Conservation (phyloP, 2,888 invertebrate genomes). For the Drosophila multiciliata region DNA sequence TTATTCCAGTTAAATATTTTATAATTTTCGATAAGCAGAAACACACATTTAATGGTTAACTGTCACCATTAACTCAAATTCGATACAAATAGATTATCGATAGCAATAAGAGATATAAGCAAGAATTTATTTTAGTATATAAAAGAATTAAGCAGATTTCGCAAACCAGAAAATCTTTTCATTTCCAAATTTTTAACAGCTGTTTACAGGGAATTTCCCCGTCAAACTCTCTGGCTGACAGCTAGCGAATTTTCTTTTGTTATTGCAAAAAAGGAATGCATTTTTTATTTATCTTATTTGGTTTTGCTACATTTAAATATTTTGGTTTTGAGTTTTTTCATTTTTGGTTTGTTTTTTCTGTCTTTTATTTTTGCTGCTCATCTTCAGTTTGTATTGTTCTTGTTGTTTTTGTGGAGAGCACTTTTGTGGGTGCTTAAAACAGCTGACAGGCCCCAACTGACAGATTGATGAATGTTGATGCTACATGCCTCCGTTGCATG, state of each 20-base stretch:
- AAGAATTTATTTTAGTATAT: not conserved
- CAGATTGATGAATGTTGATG: slow-evolving; percentile 81
- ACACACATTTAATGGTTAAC: no score
- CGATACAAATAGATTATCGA: no score
- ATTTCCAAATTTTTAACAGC: not conserved
- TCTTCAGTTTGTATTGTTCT: slow-evolving; percentile 62
- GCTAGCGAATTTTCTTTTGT: not conserved
- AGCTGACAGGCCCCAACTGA: slow-evolving; percentile 81
- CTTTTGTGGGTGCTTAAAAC: slow-evolving; percentile 82
- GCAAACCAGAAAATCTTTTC: not conserved
- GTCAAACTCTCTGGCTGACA: slow-evolving; percentile 1
- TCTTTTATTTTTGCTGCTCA: slow-evolving; percentile 17
- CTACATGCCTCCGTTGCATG: slow-evolving; percentile 54
- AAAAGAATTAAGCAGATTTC: not conserved
- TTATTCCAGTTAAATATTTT: no score
- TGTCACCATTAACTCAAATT: no score
- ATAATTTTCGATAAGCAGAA: no score
- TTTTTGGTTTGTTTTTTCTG: slow-evolving; percentile 17
- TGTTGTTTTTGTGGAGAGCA: slow-evolving; percentile 63
- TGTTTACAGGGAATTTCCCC: not conserved
- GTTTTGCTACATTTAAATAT: slow-evolving; percentile 48
- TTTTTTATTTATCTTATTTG: slow-evolving; percentile 22
- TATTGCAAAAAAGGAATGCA: slow-evolving; percentile 22
- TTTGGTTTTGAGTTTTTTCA: slow-evolving; percentile 32
- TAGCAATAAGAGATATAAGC: not conserved